These are phyloP conservation scores for Amphimedon queenslandica DNA, from an alignment of 37 sponge, comb jelly and placozoan species.

Conservation along the genomic window DNA sequence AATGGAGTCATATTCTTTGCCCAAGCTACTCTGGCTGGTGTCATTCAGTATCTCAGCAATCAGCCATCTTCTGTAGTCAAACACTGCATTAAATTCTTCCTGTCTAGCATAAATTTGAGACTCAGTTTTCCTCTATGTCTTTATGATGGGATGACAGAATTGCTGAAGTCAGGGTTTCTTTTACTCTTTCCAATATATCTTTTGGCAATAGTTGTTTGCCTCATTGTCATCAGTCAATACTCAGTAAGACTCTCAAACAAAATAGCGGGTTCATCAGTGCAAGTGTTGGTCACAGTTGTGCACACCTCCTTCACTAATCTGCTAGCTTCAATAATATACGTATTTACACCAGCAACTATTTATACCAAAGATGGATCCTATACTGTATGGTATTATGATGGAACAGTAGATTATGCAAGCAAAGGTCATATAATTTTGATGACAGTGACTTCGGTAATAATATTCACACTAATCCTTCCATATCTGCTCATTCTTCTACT, in stretches of 20 bases:
- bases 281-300: constrained; percentile 39
- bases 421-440: neutral
- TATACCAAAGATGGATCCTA: neutral
- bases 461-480: neutral
- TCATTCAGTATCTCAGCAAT: neutral
- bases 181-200: constrained; percentile 48
- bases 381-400: neutral
- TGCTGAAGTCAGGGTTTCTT: constrained; percentile 19
- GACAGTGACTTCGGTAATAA: neutral
- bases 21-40: constrained; percentile 3
- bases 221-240: neutral
- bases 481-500: neutral
- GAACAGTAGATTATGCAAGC: neutral
- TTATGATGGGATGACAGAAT: constrained; percentile 43
- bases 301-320: constrained; percentile 23
- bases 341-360: constrained; percentile 16
- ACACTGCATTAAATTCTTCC: neutral
- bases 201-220: neutral
- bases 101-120: neutral
- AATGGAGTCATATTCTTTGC: constrained; percentile 45
- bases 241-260: constrained; percentile 4
- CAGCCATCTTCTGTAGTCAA: neutral
- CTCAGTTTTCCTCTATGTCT: constrained; percentile 18
- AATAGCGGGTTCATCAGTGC: constrained; percentile 20
- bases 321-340: constrained; percentile 6